These are phyloP conservation scores for Temnothorax unifasciatus DNA, from an alignment of 2,888 invertebrate species.

Conservation along the genomic window DNA sequence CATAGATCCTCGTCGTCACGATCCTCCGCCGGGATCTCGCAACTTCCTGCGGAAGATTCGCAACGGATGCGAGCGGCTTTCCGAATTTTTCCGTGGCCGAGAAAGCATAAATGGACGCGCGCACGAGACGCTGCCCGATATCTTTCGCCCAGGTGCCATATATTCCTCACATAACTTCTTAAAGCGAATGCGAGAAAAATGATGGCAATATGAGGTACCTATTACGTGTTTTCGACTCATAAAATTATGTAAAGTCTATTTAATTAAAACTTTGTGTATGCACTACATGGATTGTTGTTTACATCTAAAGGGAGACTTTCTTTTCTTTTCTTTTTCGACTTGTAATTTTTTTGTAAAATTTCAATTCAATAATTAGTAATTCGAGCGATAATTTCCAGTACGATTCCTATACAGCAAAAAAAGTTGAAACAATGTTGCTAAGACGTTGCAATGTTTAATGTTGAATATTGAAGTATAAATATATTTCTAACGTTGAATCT, in stretches of 20 bases:
- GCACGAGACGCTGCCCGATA: not conserved
- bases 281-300: not conserved
- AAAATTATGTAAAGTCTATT: not conserved
- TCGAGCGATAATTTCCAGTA: not conserved
- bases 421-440: too few species aligned
- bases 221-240: not conserved
- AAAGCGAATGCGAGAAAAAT: not conserved
- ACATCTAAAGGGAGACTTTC: not conserved
- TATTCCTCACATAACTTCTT: not conserved
- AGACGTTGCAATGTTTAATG: too few species aligned
- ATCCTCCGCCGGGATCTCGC: slow-evolving; percentile 37
- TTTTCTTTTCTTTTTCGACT: not conserved
- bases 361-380: not conserved
- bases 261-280: not conserved
- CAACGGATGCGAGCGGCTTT: slow-evolving; percentile 28
- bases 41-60: slow-evolving; percentile 27
- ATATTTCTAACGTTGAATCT: too few species aligned
- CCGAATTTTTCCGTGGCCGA: slow-evolving; percentile 34
- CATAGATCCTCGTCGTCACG: slow-evolving; percentile 22
- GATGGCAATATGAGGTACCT: too few species aligned
- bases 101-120: not conserved
- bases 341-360: not conserved
- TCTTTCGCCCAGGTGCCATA: not conserved
- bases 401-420: too few species aligned
- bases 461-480: too few species aligned